A percentile compares a stretch with the other conserved stretches of the same genome.
phyloP scores from a whole-genome alignment of 2,888 invertebrate genomes.

The Cetonia aurata region DNA sequence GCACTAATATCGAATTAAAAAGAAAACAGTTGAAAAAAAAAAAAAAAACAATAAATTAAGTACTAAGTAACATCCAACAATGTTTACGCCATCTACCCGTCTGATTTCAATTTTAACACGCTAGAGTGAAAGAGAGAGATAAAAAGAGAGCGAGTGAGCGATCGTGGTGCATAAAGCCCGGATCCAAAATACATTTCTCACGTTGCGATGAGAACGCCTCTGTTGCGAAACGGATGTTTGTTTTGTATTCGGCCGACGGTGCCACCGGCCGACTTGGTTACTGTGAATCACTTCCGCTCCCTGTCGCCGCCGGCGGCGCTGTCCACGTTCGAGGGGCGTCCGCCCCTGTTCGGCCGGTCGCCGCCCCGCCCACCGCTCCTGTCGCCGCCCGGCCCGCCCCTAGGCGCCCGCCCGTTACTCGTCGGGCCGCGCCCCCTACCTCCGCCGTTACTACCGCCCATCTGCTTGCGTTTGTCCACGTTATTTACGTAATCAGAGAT shows the following conservation, averaged over 20 bases:
- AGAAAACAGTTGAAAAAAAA: no score
- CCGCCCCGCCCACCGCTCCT: conserved; percentile 53
- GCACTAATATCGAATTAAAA: background rate
- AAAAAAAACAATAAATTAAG: no score
- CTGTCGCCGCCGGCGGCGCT: conserved; percentile 62
- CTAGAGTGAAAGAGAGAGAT: no score
- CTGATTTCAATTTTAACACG: no score
- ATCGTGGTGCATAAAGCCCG: conserved; percentile 60
- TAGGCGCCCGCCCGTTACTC: conserved; percentile 63
- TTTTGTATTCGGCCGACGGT: conserved; percentile 50
- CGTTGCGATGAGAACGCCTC: conserved; percentile 53
- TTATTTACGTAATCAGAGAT: conserved; percentile 67
- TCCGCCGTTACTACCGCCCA: conserved; percentile 50
- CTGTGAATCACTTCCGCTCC: conserved; percentile 60
- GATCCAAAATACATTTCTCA: conserved; percentile 50
- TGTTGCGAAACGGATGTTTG: conserved; percentile 56
- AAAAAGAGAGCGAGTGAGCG: background rate
- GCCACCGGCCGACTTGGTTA: conserved; percentile 45
- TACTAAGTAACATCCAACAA: no score
- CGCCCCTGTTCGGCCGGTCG: conserved; percentile 58
- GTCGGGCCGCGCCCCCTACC: conserved; percentile 58
- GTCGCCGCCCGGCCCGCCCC: conserved; percentile 61
- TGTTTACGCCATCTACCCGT: no score
- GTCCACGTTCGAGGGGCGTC: conserved; percentile 58
- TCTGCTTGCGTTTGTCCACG: conserved; percentile 62